Evolutionary conservation across 2,888 invertebrate species (phyloP), one percentile per base, ranked within the genome.

Genomic region (Chymomyza procnemis): DNA sequence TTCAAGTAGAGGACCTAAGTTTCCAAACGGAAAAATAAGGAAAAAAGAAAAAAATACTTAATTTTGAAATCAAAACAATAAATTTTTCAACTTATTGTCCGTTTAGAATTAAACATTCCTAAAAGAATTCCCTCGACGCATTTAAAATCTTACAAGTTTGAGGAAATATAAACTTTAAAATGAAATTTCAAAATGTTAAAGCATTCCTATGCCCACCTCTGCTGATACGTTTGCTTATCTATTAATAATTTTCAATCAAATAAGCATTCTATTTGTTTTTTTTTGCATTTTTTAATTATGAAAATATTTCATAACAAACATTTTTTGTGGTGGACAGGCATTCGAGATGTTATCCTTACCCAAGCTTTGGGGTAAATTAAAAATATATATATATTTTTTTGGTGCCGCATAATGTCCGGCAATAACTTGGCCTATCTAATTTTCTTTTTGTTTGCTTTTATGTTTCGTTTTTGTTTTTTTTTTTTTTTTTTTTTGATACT

Each of bases 341-440:
- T 41, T 41, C 12, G 12, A 41, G 34, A 41, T 41, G 34, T 41
- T 41, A 41, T 41, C 34, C 34, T 41, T 12, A 14, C 34, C 34
- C 34, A 41, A 41, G 12, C 34, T 41, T 12, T 41, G 12, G 34
- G 34, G 34, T 41, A 41, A 41, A 41, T 41, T 41, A 41, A 41
- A 41, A 41, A 41, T 41, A 41, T 41, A 26, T 30, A 16, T 8
- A 19, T 16, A 3, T 4, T 18, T 18, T 34, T 14, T 1, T 14
- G 14, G 34, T 12, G 48, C 46, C 52, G 34, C 30, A 4, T 30
- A 14, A 30, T 16, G n/a, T 14, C 34, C 57, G 34, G 30, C 57
- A 18, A 66, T 73, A 76, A 70, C 66, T 41, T 41, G 12, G 34
- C 34, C 34, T 41, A 41, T 41, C 34, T 41, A 41, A 41, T 41